phyloP scores from a whole-genome alignment of 2,888 invertebrate species.

The Sussaba pulchella region DNA sequence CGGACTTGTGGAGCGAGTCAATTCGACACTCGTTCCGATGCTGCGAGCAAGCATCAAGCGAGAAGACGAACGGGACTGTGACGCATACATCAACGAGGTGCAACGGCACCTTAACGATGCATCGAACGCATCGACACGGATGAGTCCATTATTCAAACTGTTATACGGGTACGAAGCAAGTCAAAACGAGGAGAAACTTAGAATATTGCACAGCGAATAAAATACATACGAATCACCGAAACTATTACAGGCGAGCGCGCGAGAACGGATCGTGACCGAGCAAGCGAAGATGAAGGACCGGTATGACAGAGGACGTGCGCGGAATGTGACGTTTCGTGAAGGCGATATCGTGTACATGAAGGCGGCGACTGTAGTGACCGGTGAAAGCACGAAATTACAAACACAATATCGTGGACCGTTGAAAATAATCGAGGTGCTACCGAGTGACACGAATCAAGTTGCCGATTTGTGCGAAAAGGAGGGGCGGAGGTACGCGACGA shows the following conservation, averaged over 20 bases:
- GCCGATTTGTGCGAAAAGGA: no score
- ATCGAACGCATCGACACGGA: slow-evolving; percentile 54
- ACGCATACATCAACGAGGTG: slow-evolving; percentile 38
- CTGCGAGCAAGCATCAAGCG: neutral
- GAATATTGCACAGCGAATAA: no score
- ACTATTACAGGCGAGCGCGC: slow-evolving; percentile 7
- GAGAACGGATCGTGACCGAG: neutral
- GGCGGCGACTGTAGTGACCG: slow-evolving; percentile 13
- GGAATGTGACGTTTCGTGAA: neutral
- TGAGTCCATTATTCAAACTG: slow-evolving; percentile 64
- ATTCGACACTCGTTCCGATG: slow-evolving; percentile 37
- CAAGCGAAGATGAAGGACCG: no score
- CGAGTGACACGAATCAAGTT: slow-evolving; percentile 25
- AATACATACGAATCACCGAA: slow-evolving; percentile 18
- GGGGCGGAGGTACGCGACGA: no score
- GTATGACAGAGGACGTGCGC: slow-evolving; percentile 1
- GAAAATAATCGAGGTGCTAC: slow-evolving; percentile 10
- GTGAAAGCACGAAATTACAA: no score
- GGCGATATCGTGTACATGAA: slow-evolving; percentile 30
- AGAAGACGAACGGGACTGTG: slow-evolving; percentile 39
- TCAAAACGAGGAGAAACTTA: slow-evolving; percentile 17
- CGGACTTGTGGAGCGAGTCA: slow-evolving; percentile 59
- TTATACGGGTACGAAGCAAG: slow-evolving; percentile 56
- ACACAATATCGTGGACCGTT: slow-evolving; percentile 29
- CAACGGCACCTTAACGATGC: slow-evolving; percentile 65